These are phyloP conservation scores for Bradypodion ventrale DNA, from an alignment of 2,797 vertebrate genomes.

Conservation along the genomic window DNA sequence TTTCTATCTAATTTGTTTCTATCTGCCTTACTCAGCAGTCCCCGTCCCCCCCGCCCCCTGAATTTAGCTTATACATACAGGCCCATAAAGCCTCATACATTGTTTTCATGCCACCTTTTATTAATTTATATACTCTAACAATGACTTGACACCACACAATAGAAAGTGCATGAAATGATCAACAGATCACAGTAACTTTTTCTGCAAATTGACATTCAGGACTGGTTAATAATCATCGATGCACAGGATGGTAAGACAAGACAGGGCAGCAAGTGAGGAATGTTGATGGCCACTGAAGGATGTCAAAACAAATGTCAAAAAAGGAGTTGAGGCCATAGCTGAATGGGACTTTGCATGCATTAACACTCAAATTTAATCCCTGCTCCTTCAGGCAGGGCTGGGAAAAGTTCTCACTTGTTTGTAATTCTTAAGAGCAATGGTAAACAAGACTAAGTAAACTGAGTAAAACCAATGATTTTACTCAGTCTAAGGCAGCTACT, in stretches of 20 bases:
- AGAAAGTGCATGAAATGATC: not conserved
- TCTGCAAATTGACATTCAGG: not conserved
- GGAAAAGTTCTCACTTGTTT: not conserved
- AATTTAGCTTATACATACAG: too few species aligned
- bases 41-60: too few species aligned
- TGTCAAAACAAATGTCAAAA: not conserved
- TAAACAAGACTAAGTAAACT: not conserved
- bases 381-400: not conserved
- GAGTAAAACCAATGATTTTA: too few species aligned
- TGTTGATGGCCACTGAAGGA: not conserved
- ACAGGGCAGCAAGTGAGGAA: not conserved
- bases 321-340: not conserved
- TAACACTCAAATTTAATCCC: not conserved
- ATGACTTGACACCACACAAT: not conserved
- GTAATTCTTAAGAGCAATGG: not conserved
- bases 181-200: not conserved
- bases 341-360: not conserved
- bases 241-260: not conserved
- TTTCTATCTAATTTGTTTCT: too few species aligned
- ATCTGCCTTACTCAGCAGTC: too few species aligned
- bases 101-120: too few species aligned
- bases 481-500: not conserved
- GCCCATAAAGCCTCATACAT: too few species aligned
- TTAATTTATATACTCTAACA: too few species aligned
- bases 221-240: not conserved